Base-by-base conservation (phyloP, 2,888 invertebrate genomes). In the Hetaerina titia region DNA sequence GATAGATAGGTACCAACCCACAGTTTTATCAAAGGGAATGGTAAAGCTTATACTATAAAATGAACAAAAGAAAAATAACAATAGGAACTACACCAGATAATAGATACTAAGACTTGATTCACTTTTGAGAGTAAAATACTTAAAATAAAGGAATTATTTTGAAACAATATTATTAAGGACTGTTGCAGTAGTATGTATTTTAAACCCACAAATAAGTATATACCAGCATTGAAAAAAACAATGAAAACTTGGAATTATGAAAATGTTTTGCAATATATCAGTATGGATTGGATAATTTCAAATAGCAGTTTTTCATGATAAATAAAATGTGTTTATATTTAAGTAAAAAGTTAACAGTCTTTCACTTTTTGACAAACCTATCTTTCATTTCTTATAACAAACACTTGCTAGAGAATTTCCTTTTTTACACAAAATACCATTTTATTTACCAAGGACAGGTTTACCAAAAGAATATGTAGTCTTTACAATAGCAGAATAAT, bases 401-500 rank as follows among this genome's bases (percentile, higher is more conserved):
- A 58, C 15, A 89, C 58, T 89, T 19, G n/a, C 56, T 56, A 81
- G 31, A 81, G 31, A 31, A 81, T 81, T 13, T 60, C 17, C 60
- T 81, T 45, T 45, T 81, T 81, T 81, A 31, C 25, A 15, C 31
- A 89, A 89, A 88, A 89, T 58, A 57, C 89, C 7, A 22, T 15
- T 89, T 58, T 58, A 89, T 89, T 89, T 57, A 89, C n/a, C 89
- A 89, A 89, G 58, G 89, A 58, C 31, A 69, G 81, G 31, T 81
- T 11, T 31, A 81, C 89, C 89, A 89, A 89, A 89, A n/a, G 22
- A 89, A n/a, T 89, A 57, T 89, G 22, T 89, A 57, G 89, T n/a
- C n/a, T 89, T 58, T 89, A 89, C 56, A 89, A 89, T 89, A 58
- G 81, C 81, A 31, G 81, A 15, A 81, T 81, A 31, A 31, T 11